Evolutionary conservation across 2,797 vertebrate genomes (phyloP).

Genomic region (Garrulus glandarius): DNA sequence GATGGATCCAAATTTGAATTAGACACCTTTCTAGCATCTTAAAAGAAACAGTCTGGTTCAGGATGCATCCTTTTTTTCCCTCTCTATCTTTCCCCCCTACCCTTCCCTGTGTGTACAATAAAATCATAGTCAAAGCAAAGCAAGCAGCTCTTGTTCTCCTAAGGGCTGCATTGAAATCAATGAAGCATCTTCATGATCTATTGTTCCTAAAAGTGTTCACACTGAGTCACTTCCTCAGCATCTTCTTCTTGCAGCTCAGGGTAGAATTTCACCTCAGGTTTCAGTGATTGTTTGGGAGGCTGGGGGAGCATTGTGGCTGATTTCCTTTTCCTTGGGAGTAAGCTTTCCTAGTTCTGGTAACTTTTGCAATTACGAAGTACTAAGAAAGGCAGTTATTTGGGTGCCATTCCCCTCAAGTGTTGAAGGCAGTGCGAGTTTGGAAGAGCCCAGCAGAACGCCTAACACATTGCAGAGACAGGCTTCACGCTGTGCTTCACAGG

Average conservation of each 20-base stretch:
- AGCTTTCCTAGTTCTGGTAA: neutral
- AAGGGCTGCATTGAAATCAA: conserved; percentile 24
- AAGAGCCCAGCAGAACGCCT: neutral
- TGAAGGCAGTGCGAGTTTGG: neutral
- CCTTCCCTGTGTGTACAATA: neutral
- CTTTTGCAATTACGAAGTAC: neutral
- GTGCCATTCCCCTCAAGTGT: neutral
- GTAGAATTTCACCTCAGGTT: conserved; percentile 16
- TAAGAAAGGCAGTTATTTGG: neutral
- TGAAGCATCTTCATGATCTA: conserved; percentile 19
- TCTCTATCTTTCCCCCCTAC: too few species aligned
- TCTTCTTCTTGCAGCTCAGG: neutral
- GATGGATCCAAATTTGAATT: neutral
- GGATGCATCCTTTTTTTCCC: neutral
- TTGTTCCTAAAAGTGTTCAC: conserved; percentile 39
- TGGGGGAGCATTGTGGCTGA: neutral
- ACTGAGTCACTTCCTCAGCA: conserved; percentile 37
- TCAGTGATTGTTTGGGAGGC: neutral
- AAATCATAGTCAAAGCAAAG: conserved; percentile 1
- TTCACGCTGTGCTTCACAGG: neutral
- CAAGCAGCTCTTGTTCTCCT: conserved; percentile 7
- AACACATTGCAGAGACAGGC: neutral
- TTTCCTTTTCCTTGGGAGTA: neutral
- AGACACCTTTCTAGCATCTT: neutral
- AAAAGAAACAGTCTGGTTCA: neutral